Evolutionary conservation across 2,113 vertebrate genomes (phyloP), one percentile per base, ranked within the genome.

Genomic region (Sinocyclocheilus maitianheensis): DNA sequence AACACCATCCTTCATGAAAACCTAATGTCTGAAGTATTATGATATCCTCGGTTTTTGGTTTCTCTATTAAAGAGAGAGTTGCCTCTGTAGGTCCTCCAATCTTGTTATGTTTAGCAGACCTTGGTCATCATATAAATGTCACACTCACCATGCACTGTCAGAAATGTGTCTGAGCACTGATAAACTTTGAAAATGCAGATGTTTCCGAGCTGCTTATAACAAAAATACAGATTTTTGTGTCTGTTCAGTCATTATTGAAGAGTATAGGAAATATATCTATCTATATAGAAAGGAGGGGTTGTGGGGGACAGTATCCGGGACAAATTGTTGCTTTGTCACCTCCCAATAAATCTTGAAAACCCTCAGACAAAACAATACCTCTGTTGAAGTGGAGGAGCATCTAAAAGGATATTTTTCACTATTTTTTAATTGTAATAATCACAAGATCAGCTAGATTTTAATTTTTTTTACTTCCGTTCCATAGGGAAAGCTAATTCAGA

Each of bases 51-150:
- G 77, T 87, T 89, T 34, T 89, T 89, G 88, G 88, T 77, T 89
- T 89, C 88, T 89, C 85, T 84, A 89, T 89, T 89, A 89, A 89
- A 89, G 88, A 85, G 88, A 89, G 86, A 87, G 85, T 89, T 89
- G 88, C 88, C 88, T 89, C 81, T 81, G 79, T 83, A 83, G 81
- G 81, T 83, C 65, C 65, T 83, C 88, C 87, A 82, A 89, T 85
- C 88, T 82, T 76, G 81, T 83, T 85, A 79, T 69, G 72, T 85
- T 81, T 53, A 89, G 85, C 65, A 79, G 77, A 55, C 74, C 67
- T 77, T 85, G 71, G 58, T 86, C 78, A 80, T 37, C 18, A 48
- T 83, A 55, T 22, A 20, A 34, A 30, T 82, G 62, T 71, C 85
- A 80, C 88, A 85, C 83, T 67, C 82, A 60, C 85, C 65, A 72